These are phyloP conservation scores for Arizona elegans DNA, from an alignment of 2,113 vertebrate genomes.

Conservation along the genomic window DNA sequence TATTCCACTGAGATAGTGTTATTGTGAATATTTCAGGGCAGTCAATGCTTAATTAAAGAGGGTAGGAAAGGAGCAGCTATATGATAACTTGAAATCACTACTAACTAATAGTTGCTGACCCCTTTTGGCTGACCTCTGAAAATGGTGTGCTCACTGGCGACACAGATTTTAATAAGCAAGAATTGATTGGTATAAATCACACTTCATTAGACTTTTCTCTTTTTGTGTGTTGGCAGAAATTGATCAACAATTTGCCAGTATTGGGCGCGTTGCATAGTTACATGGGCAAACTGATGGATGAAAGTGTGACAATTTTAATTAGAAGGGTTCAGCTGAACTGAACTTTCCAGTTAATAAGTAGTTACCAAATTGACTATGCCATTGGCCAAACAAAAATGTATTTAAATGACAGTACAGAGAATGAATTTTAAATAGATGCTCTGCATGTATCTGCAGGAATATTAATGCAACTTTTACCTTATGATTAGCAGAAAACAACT, in stretches of 20 bases:
- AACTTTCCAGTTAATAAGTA: not conserved
- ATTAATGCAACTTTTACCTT: slow-evolving; percentile 74
- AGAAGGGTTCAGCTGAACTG: not conserved
- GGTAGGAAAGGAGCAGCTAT: not conserved
- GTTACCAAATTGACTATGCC: not conserved
- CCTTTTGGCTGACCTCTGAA: not conserved
- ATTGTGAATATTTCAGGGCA: not conserved
- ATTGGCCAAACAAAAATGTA: not conserved
- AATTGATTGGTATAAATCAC: not conserved
- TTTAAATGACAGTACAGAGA: not conserved
- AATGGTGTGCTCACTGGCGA: not conserved
- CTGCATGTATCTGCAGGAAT: not conserved
- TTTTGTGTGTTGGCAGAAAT: not conserved
- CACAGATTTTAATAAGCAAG: not conserved
- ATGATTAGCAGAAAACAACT: slow-evolving; percentile 79
- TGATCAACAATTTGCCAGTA: not conserved
- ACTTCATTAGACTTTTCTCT: not conserved
- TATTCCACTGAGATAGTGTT: not conserved
- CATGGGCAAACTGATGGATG: not conserved
- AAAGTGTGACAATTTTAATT: not conserved
- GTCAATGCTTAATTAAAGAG: not conserved
- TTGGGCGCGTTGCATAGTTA: not conserved
- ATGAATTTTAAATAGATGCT: not conserved
- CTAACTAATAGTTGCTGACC: not conserved
- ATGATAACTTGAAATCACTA: not conserved